Evolutionary conservation across 2,888 invertebrate genomes (phyloP), one percentile per base, ranked within the genome.

Genomic region (Ochlodes sylvanus): DNA sequence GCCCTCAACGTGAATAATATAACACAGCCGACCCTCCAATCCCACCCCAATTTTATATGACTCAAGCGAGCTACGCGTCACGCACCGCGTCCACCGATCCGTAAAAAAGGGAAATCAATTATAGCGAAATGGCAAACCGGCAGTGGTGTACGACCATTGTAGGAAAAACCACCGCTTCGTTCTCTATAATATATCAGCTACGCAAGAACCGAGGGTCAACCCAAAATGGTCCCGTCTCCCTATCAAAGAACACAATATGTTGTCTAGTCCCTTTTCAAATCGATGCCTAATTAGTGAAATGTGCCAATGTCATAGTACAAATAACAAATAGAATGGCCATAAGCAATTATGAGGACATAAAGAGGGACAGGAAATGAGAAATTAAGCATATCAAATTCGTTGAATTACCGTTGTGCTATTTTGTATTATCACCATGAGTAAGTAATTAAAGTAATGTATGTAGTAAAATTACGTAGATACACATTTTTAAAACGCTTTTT

Each of bases 71-170:
- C 78, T 79, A 79, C 60, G 82, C 86, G 82, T 84, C 84, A 83
- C 84, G 80, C 76, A 78, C 80, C 85, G 82, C 80, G 84, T 82
- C 83, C 86, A 78, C 78, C 86, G 86, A 82, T 85, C 88, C 90
- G 87, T 89, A 86, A 90, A 90, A 90, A 89, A 87, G 86, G 88
- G 85, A 87, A 91, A 92, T 90, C 91, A 92, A 90, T 91, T 91
- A 90, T 87, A 87, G 79, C 86, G 82, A 89, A 88, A 88, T 89
- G 87, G 86, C 88, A 85, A 82, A 81, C 84, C 82, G 75, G 74
- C 75, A 70, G 44, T 55, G 66, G 66, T 52, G 54, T 19, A n/a
- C 55, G 55, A 32, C 68, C 72, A 71, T 70, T 73, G 71, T 73
- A 71, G 74, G 74, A 70, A 71, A 69, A 58, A 2, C 66, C 60